Conservation (phyloP, 2,888 invertebrate genomes). For the Panopea generosa region DNA sequence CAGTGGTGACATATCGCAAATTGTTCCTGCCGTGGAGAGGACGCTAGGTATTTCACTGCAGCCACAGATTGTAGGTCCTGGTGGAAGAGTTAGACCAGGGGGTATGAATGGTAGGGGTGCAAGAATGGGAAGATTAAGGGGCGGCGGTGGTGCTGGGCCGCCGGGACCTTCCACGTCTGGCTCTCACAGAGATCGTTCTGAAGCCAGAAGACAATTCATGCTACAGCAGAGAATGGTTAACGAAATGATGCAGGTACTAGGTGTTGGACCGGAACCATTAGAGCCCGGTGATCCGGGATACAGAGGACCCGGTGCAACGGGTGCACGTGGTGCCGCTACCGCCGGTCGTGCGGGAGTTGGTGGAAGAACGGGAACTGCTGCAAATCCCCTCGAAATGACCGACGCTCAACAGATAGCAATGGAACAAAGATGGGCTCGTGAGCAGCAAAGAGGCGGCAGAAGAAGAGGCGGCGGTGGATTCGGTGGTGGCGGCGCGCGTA, state of each 20-base stretch:
- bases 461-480: background rate
- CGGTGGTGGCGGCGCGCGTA: conserved; percentile 7
- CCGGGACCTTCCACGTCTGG: background rate
- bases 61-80: conserved; percentile 12
- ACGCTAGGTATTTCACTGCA: conserved; percentile 47
- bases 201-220: conserved; percentile 50
- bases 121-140: conserved; percentile 3
- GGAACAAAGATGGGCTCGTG: conserved; percentile 5
- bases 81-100: background rate
- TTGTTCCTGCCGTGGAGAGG: conserved; percentile 55
- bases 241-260: conserved; percentile 55
- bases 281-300: conserved; percentile 64
- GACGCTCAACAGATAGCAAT: conserved; percentile 45
- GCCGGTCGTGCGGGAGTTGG: conserved; percentile 4
- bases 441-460: conserved; percentile 6
- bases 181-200: conserved; percentile 14
- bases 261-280: conserved; percentile 57
- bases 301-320: conserved; percentile 32
- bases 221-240: conserved; percentile 51
- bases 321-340: conserved; percentile 6
- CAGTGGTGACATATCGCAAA: conserved; percentile 50
- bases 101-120: background rate
- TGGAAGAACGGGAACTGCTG: conserved; percentile 17
- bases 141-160: background rate
- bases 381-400: conserved; percentile 29